These are phyloP conservation scores for Stenodera caucasica DNA, from an alignment of 2,888 invertebrate species.

Conservation along the genomic window DNA sequence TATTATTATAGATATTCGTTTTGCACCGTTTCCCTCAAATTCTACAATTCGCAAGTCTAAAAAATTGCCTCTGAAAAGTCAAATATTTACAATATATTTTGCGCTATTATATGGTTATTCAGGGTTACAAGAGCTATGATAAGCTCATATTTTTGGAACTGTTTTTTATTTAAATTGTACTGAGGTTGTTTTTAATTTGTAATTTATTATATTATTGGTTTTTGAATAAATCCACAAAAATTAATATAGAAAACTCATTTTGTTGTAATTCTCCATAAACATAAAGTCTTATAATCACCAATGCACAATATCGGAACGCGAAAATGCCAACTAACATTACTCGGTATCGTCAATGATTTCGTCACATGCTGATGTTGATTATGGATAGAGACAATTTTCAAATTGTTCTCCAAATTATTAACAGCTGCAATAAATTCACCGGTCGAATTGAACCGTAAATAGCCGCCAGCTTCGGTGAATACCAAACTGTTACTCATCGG, in stretches of 20 bases:
- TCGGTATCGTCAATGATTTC: conserved; percentile 59
- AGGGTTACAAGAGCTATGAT: conserved; percentile 61
- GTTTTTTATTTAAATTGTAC: conserved; percentile 58
- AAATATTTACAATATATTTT: conserved; percentile 21
- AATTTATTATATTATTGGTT: conserved; percentile 55
- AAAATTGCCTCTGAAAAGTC: conserved; percentile 44
- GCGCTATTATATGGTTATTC: conserved; percentile 55
- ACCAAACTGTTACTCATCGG: conserved; percentile 63
- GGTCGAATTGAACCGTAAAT: conserved; percentile 64
- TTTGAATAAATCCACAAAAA: conserved; percentile 53
- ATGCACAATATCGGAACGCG: conserved; percentile 63
- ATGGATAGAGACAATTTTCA: conserved; percentile 66
- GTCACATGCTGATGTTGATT: conserved; percentile 61
- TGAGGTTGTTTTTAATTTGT: conserved; percentile 58
- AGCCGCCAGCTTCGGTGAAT: conserved; percentile 66
- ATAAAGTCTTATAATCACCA: conserved; percentile 63
- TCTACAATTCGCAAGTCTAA: too few relatives aligned
- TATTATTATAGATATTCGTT: conserved; percentile 30
- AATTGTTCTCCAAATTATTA: conserved; percentile 66
- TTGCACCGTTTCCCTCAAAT: conserved; percentile 29
- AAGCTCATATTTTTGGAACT: conserved; percentile 58
- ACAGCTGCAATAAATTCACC: conserved; percentile 68
- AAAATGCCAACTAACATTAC: conserved; percentile 67
- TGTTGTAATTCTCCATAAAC: conserved; percentile 65
- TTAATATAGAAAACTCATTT: too few relatives aligned